Conservation (phyloP, 30 jellyfish, hydroid and myxozoan genomes). For the Rhopilema esculentum region DNA sequence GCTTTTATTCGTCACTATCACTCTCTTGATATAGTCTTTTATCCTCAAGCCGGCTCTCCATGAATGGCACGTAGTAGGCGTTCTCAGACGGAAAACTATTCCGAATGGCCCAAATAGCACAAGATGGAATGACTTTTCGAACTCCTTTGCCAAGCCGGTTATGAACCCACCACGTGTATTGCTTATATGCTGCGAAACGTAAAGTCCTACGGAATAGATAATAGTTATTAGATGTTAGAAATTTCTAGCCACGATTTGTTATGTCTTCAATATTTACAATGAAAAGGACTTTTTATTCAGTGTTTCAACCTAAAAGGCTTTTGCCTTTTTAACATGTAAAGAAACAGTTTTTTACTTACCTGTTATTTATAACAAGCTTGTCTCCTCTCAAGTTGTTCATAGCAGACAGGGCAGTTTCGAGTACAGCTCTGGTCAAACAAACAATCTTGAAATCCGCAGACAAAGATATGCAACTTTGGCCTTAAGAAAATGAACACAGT, state of each 20-base stretch:
- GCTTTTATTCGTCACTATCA: slow-evolving; percentile 13
- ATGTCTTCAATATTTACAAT: background rate
- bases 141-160: slow-evolving; percentile 53
- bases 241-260: background rate
- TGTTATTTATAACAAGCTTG: slow-evolving; percentile 5
- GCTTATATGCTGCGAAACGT: slow-evolving; percentile 54
- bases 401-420: slow-evolving; percentile 47
- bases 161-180: slow-evolving; percentile 75
- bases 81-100: slow-evolving; percentile 32
- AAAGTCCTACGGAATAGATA: slow-evolving; percentile 17
- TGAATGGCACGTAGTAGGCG: slow-evolving; percentile 19
- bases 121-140: slow-evolving; percentile 66
- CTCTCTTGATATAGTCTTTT: slow-evolving; percentile 10
- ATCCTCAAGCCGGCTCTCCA: slow-evolving; percentile 34
- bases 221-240: background rate
- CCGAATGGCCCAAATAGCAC: slow-evolving; percentile 56
- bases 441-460: slow-evolving; percentile 19
- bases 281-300: background rate
- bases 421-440: slow-evolving; percentile 26
- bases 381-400: slow-evolving; percentile 42
- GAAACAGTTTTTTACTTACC: background rate
- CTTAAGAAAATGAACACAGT: background rate
- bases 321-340: slow-evolving; percentile 1
- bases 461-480: slow-evolving; percentile 16
- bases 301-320: background rate